phyloP scores from a whole-genome alignment of 2,888 invertebrate genomes.

The Drosophila meridionalis region DNA sequence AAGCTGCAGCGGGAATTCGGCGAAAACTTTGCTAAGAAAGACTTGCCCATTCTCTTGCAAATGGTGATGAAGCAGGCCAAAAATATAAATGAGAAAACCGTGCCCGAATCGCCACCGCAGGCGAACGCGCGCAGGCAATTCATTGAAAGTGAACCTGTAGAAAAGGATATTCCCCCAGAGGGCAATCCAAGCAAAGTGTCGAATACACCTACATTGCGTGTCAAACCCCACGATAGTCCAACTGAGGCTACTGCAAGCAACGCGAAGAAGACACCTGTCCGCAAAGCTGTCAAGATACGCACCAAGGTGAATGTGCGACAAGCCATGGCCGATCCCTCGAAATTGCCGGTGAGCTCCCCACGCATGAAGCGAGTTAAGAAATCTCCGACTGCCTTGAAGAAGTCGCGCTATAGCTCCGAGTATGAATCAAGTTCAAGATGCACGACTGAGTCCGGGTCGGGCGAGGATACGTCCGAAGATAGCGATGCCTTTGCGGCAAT shows the following conservation, averaged over 20 bases:
- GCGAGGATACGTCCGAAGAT: conserved; percentile 1
- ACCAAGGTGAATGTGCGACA: conserved; percentile 31
- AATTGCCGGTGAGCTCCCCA: no score
- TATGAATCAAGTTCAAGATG: background rate
- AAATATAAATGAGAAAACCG: background rate
- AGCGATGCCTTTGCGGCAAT: conserved; percentile 54
- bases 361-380: background rate
- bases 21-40: conserved; percentile 55
- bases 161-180: conserved; percentile 17
- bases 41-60: conserved; percentile 80
- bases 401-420: background rate
- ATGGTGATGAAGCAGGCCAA: conserved; percentile 45
- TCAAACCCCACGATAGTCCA: background rate
- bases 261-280: rapidly evolving
- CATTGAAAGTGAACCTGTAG: background rate
- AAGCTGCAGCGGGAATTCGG: conserved; percentile 66
- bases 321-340: conserved; percentile 16
- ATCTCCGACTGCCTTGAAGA: background rate
- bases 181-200: background rate
- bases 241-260: background rate
- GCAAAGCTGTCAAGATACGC: background rate
- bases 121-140: background rate
- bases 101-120: background rate
- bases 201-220: rapidly evolving
- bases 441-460: background rate